Base-by-base conservation (phyloP, 2,113 vertebrate genomes). In the Peucedramus taeniatus region DNA sequence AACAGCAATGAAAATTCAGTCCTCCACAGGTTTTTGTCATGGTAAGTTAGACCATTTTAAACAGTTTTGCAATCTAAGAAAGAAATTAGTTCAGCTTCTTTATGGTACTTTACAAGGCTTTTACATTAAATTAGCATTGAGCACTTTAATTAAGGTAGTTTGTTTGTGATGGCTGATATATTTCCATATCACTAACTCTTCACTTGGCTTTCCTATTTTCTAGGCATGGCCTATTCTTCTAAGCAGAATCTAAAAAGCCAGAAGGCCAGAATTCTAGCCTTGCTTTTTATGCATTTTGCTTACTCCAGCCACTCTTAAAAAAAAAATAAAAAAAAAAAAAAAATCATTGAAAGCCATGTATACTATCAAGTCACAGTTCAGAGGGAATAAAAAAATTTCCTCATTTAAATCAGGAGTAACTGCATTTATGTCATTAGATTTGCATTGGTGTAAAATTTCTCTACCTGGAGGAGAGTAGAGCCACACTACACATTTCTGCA, bases 41-140 rank as follows among this genome's bases (percentile, higher is more conserved):
- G 33, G 57, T 76, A 90, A 88, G 28, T 93, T 90, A 88, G 92
- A 54, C 7, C 13, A 64, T 59, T 30, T 71, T 82, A 42, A 93
- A 72, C 11, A 78, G 39, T 47, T 87, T 37, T 74, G 21, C 30
- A 81, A 50, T 47, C 26, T 74, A 82, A 65, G 35, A 64, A 75
- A 95, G 90, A 91, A 77, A 74, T 4, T 42, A 81, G 33, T 91
- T 90, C 31, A 45, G 37, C 16, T 51, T 81, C 76, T 47, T 84
- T 49, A 71, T 24, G 37, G 45, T 66, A 57, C 24, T 83, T 92
- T 47, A 33, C 7, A 39, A 61, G 9, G 5, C 5, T 75, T 93
- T 94, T 81, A 63, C 0, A 3, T 82, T 35, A 84, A 39, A 68
- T 72, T 65, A 87, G 8, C 3, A 0, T 14, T 44, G 39, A 77